Percentiles rank a stretch among this genome's conserved stretches.
Evolutionary conservation across 2,888 invertebrate species (phyloP).

Genomic region (Microctonus hyperodae): DNA sequence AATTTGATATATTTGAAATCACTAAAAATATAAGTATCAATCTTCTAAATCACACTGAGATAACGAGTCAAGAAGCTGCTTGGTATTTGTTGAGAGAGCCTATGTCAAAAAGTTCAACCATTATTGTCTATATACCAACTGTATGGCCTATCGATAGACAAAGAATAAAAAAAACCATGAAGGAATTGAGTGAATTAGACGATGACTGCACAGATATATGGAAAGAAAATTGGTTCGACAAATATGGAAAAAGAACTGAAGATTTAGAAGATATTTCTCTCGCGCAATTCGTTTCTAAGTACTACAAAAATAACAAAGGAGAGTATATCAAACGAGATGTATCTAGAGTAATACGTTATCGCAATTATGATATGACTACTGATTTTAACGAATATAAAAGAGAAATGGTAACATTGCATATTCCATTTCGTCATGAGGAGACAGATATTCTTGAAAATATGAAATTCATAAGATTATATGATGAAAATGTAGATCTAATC

Average conservation of each 20-base stretch:
- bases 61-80: conserved; percentile 61
- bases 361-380: conserved; percentile 54
- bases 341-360: conserved; percentile 53
- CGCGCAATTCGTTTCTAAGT: conserved; percentile 58
- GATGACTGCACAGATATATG: conserved; percentile 52
- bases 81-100: conserved; percentile 62
- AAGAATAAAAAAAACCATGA: conserved; percentile 50
- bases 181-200: conserved; percentile 48
- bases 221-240: conserved; percentile 60
- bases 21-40: conserved; percentile 49
- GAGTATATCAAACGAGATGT: conserved; percentile 43
- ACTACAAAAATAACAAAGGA: conserved; percentile 30
- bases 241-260: conserved; percentile 58
- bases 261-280: conserved; percentile 50
- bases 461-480: conserved; percentile 51
- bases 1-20: conserved; percentile 47
- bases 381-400: conserved; percentile 52
- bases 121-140: conserved; percentile 40
- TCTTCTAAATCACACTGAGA: conserved; percentile 54
- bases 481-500: conserved; percentile 51
- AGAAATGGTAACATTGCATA: conserved; percentile 38
- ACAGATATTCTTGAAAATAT: conserved; percentile 53
- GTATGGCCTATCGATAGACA: conserved; percentile 57
- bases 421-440: conserved; percentile 56
- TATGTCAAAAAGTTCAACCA: conserved; percentile 54